Percentiles rank a stretch among this genome's conserved stretches.
These are phyloP conservation scores for Dasysyrphus albostriatus DNA, from an alignment of 2,888 invertebrate genomes.

Conservation along the genomic window DNA sequence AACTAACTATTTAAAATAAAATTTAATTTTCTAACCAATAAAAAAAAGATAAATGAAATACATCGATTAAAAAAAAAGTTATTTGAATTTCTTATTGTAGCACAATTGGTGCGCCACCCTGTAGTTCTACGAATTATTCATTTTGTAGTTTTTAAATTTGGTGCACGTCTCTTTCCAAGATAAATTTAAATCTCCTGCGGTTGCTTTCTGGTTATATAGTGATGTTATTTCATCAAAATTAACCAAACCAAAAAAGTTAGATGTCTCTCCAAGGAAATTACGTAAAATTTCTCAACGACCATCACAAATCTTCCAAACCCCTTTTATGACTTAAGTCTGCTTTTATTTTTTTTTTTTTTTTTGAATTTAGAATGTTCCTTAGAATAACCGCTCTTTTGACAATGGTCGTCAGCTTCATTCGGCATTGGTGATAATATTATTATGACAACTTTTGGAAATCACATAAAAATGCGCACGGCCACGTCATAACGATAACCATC, in stretches of 20 bases:
- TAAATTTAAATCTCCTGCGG: neutral
- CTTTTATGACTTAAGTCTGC: constrained; percentile 41
- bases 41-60: too few species aligned
- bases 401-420: constrained; percentile 1
- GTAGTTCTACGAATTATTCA: constrained; percentile 27
- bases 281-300: constrained; percentile 69
- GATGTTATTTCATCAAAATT: constrained; percentile 57
- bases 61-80: too few species aligned
- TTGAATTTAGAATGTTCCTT: constrained; percentile 44
- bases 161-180: neutral
- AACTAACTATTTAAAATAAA: too few species aligned
- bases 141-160: constrained; percentile 2
- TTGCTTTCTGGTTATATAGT: constrained; percentile 5
- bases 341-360: neutral
- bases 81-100: too few species aligned
- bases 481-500: constrained; percentile 70
- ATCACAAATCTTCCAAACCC: constrained; percentile 66
- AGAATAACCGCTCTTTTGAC: constrained; percentile 20
- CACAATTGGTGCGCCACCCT: too few species aligned
- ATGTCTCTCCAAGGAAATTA: constrained; percentile 61
- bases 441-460: constrained; percentile 69
- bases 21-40: too few species aligned
- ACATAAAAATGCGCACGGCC: constrained; percentile 64
- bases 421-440: constrained; percentile 26
- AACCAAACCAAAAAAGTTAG: constrained; percentile 52